Evolutionary conservation across 2,113 vertebrate species (phyloP).

Genomic region (Perccottus glenii): DNA sequence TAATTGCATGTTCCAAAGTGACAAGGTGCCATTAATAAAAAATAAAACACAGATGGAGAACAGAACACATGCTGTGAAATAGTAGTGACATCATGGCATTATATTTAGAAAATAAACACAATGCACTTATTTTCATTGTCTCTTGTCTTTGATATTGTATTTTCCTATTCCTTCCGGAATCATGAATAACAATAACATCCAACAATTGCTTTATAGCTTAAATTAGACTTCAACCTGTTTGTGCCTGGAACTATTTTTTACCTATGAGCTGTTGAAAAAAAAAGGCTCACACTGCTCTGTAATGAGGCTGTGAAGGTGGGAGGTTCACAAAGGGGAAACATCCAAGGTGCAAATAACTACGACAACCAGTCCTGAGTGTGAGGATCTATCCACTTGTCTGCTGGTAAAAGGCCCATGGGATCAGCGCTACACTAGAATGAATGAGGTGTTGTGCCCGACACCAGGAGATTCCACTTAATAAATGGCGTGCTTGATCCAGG

Average conservation of each 20-base stretch:
- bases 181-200: too few species aligned
- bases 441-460: constrained; percentile 62
- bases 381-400: constrained; percentile 55
- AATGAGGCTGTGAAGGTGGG: not conserved
- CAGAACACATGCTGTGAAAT: not conserved
- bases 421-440: constrained; percentile 49
- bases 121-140: too few species aligned
- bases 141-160: too few species aligned
- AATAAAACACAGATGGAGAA: constrained; percentile 9
- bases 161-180: too few species aligned
- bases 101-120: too few species aligned
- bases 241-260: too few species aligned
- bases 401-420: constrained; percentile 54
- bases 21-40: constrained; percentile 4
- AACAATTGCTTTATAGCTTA: too few species aligned
- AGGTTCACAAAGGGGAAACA: not conserved
- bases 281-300: not conserved
- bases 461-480: constrained; percentile 64
- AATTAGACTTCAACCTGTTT: too few species aligned
- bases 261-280: too few species aligned
- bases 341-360: constrained; percentile 59
- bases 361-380: constrained; percentile 34
- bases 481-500: constrained; percentile 62
- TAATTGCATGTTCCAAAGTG: constrained; percentile 21
- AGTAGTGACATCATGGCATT: not conserved